Conservation (phyloP, 2,797 vertebrate species). For the Pseudochirops corinnae region DNA sequence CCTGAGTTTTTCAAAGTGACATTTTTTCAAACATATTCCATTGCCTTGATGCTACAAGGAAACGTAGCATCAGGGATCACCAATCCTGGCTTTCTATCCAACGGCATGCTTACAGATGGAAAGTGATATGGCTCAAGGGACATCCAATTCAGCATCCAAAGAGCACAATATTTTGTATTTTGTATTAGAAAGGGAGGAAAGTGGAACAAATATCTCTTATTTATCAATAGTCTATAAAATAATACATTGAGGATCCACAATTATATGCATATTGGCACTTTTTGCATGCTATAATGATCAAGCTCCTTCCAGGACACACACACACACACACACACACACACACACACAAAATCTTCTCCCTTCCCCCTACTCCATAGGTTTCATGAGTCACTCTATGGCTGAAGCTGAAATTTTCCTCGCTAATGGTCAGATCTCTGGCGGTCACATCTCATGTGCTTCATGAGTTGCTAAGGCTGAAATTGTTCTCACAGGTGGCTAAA, state of each 20-base stretch:
- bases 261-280: neutral
- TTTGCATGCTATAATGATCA: neutral
- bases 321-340: neutral
- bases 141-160: neutral
- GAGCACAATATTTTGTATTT: neutral
- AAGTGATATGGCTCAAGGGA: neutral
- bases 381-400: neutral
- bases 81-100: neutral
- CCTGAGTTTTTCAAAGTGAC: neutral
- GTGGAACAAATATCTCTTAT: neutral
- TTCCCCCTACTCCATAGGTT: neutral
- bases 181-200: neutral
- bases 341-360: neutral
- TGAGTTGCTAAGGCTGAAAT: neutral
- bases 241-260: neutral
- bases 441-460: neutral
- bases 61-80: neutral
- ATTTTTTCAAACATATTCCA: neutral
- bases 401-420: neutral
- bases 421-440: neutral
- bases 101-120: neutral
- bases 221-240: neutral
- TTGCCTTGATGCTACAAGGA: neutral
- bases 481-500: neutral
- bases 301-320: neutral